Evolutionary conservation across 2,888 invertebrate species (phyloP).

Genomic region (Latrodectus elegans): DNA sequence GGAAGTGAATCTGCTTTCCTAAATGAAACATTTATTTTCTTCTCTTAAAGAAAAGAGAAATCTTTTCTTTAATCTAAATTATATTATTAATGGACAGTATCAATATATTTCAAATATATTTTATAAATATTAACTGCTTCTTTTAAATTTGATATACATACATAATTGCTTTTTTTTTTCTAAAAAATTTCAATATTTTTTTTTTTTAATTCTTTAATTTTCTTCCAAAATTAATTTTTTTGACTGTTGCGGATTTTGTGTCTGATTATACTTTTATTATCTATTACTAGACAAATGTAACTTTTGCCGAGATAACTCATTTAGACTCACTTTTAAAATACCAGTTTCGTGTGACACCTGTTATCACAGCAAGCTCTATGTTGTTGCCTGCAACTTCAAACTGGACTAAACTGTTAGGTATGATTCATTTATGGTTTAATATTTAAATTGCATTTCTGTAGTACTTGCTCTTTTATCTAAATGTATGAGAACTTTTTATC

Average conservation of each 20-base stretch:
- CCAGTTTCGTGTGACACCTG: constrained; percentile 43
- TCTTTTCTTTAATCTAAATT: no score
- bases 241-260: no score
- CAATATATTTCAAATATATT: no score
- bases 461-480: no score
- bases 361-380: not conserved
- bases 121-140: not conserved
- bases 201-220: not conserved
- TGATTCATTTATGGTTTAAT: not conserved
- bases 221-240: not conserved
- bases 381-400: constrained; percentile 9
- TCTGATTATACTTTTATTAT: not conserved
- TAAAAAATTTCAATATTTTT: not conserved
- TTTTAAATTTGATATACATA: not conserved
- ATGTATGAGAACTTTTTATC: no score
- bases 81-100: no score
- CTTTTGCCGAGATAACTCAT: constrained; percentile 32
- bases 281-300: constrained; percentile 42
- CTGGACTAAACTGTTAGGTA: constrained; percentile 42
- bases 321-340: constrained; percentile 9
- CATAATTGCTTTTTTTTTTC: not conserved
- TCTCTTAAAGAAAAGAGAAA: no score
- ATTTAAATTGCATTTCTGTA: no score
- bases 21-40: no score
- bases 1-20: no score